phyloP scores from a whole-genome alignment of 2,888 invertebrate species.

The Girardia tigrina region DNA sequence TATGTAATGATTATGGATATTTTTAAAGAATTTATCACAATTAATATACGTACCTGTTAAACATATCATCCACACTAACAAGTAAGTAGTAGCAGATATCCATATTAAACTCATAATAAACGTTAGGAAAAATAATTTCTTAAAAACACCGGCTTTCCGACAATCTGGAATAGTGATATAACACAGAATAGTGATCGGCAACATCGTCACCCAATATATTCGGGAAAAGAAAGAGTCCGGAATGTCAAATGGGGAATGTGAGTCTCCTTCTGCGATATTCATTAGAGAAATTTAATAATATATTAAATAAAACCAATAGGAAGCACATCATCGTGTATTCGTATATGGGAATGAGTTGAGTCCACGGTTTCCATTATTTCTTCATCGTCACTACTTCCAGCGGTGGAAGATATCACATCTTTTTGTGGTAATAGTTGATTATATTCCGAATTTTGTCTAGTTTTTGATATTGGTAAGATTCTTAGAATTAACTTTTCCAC shows the following conservation, averaged over 20 bases:
- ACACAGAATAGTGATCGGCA: conserved; percentile 72
- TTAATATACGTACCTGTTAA: conserved; percentile 28
- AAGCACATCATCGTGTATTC: background rate
- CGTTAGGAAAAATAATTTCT: conserved; percentile 42
- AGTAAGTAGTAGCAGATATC: conserved; percentile 44
- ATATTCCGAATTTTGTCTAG: background rate
- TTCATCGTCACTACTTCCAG: background rate
- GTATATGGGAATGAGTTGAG: background rate
- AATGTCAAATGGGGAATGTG: conserved; percentile 39
- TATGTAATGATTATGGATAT: too few species aligned
- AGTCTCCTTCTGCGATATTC: conserved; percentile 21
- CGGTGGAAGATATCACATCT: too few species aligned
- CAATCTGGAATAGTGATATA: conserved; percentile 80
- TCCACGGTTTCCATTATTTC: background rate
- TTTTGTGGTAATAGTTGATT: too few species aligned
- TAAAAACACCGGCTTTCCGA: conserved; percentile 43
- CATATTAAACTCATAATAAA: conserved; percentile 44
- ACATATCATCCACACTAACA: conserved; percentile 48
- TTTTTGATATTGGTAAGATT: background rate
- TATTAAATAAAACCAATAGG: background rate
- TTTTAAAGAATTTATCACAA: too few species aligned
- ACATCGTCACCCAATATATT: conserved; percentile 63
- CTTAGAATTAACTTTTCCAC: conserved; percentile 67
- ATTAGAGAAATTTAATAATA: too few species aligned
- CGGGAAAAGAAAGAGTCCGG: conserved; percentile 39